These are phyloP conservation scores for Novumbra hubbsi DNA, from an alignment of 2,797 vertebrate species.

Conservation along the genomic window DNA sequence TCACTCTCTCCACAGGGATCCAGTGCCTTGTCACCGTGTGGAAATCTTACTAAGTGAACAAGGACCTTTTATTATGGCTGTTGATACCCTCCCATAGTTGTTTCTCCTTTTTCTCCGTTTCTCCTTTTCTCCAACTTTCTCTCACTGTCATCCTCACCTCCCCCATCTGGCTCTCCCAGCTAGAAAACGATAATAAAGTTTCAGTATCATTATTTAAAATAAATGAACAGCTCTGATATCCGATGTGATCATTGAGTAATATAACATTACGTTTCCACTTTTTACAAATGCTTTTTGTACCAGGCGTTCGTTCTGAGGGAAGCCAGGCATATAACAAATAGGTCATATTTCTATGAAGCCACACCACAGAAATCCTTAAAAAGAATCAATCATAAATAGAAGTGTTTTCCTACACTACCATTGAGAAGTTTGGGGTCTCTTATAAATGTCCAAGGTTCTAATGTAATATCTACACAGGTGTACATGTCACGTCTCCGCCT, in stretches of 20 bases:
- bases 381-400: background rate
- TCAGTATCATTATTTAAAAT: slow-evolving; percentile 37
- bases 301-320: background rate
- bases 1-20: slow-evolving; percentile 14
- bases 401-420: background rate
- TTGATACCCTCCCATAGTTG: background rate
- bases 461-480: too few relatives aligned
- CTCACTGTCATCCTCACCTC: background rate
- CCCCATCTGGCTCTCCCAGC: background rate
- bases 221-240: slow-evolving; percentile 43
- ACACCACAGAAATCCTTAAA: slow-evolving; percentile 29
- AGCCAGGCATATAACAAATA: background rate
- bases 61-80: slow-evolving; percentile 28
- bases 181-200: slow-evolving; percentile 43
- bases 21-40: slow-evolving; percentile 17
- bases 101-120: background rate
- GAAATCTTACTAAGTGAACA: slow-evolving; percentile 28
- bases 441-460: too few relatives aligned
- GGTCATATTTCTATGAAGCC: background rate
- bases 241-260: slow-evolving; percentile 39
- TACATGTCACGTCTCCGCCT: too few relatives aligned
- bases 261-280: slow-evolving; percentile 26
- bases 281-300: slow-evolving; percentile 34
- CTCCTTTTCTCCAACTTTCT: background rate
- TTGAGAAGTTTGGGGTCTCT: too few relatives aligned